Evolutionary conservation across 2,113 vertebrate genomes (phyloP), one percentile per base, ranked within the genome.

Genomic region (Vanacampus margaritifer): DNA sequence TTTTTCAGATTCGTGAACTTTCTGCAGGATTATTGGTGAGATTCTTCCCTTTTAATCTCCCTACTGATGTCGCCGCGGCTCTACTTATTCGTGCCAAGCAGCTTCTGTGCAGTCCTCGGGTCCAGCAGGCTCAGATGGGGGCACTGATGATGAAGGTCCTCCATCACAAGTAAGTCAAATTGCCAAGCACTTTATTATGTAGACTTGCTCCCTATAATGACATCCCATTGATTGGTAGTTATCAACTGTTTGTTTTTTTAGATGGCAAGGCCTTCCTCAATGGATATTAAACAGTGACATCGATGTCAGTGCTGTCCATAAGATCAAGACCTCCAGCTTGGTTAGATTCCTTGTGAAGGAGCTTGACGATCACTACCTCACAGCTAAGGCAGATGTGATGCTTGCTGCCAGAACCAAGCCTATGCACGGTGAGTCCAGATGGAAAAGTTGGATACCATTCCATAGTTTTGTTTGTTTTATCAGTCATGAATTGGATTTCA

Each of bases 121-220:
- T 95, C 45, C 93, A 92, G 54, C 91, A 95, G 70, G 93, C 93
- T 62, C 95, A 97, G 83, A 93, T 91, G 10, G 95, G 93, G 66
- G 93, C 95, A 0, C 75, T 96, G 71, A 75, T 95, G 79, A 84
- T 90, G 79, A 94, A 93, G 76, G 88, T 94, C 3, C 85, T 94
- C n/a, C 81, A 94, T 43, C 92, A 92, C 69, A 96, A 93, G 95
- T 97, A 89, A 10, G 91, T 41, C 48, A 24, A 3, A 59, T 57
- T 21, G n/a, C 10, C 8, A 21, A 9, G 3, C 1, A 19, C 2
- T 0, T 17, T 54, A 17, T 57, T 17, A 26, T 26, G 26, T 57
- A 7, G 14, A 17, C 26, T 14, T 32, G 26, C 5, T 32, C 6
- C 1, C 26, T 57, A 57, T 17, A 32, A 57, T 2, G 8, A n/a